These are phyloP conservation scores for Apis mellifera DNA, from an alignment of 1,140 invertebrate genomes.

Conservation along the genomic window Amel_HAv3.1 CM009936.2:10073001-10073500, in stretches of 20 bases:
- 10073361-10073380: slow-evolving; percentile 67
- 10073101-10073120: slow-evolving; percentile 8
- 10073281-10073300: slow-evolving; percentile 36
- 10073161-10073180: neutral
- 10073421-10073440: neutral
- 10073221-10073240: neutral
- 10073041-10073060: neutral
- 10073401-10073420: slow-evolving; percentile 32
- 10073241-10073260: slow-evolving; percentile 10
- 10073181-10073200: slow-evolving; percentile 10
- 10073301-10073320: slow-evolving; percentile 45
- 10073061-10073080: slow-evolving; percentile 9
- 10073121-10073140: neutral
- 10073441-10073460: neutral
- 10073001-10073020: neutral
- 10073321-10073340: slow-evolving; percentile 42
- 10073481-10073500: neutral
- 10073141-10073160: neutral
- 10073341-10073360: slow-evolving; percentile 42
- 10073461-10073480: neutral
- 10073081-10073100: slow-evolving; percentile 4
- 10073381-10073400: slow-evolving; percentile 69
- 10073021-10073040: neutral
- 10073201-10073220: slow-evolving; percentile 41
- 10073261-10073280: slow-evolving; percentile 37